A percentile compares a stretch with the other conserved stretches of the same genome.
Conservation (phyloP, 1,140 invertebrate species). For the Drosophila pruinosa region DNA sequence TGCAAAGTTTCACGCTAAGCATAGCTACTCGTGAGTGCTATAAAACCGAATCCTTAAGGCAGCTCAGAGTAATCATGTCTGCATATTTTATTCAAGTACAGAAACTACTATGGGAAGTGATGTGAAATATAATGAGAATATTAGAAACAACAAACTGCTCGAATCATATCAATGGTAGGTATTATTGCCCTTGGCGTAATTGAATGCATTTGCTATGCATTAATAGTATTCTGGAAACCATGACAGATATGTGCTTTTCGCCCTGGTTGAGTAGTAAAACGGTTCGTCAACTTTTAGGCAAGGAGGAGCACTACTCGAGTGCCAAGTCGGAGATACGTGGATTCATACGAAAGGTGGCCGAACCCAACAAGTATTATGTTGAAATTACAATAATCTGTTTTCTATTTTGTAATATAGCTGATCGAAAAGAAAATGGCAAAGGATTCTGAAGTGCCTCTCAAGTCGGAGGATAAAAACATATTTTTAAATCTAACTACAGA, state of each 20-base stretch:
- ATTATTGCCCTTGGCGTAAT: not conserved
- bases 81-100: constrained; percentile 7
- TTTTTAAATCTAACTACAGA: constrained; percentile 66
- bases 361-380: not conserved
- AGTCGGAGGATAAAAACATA: constrained; percentile 54
- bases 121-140: constrained; percentile 38
- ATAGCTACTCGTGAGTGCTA: constrained; percentile 69
- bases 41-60: not conserved
- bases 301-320: constrained; percentile 42
- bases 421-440: constrained; percentile 52
- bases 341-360: constrained; percentile 58
- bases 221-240: constrained; percentile 65
- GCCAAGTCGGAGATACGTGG: constrained; percentile 58
- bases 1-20: constrained; percentile 62
- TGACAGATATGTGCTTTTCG: constrained; percentile 76
- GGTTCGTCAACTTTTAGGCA: constrained; percentile 45
- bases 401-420: constrained; percentile 28
- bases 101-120: constrained; percentile 77
- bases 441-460: not conserved
- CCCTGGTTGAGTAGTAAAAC: constrained; percentile 57
- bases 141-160: constrained; percentile 47
- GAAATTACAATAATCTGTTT: not conserved
- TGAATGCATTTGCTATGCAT: constrained; percentile 37
- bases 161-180: constrained; percentile 68
- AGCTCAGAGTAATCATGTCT: not conserved